phyloP scores from a whole-genome alignment of 2,113 vertebrate genomes.

The Solenodon paradoxus region DNA sequence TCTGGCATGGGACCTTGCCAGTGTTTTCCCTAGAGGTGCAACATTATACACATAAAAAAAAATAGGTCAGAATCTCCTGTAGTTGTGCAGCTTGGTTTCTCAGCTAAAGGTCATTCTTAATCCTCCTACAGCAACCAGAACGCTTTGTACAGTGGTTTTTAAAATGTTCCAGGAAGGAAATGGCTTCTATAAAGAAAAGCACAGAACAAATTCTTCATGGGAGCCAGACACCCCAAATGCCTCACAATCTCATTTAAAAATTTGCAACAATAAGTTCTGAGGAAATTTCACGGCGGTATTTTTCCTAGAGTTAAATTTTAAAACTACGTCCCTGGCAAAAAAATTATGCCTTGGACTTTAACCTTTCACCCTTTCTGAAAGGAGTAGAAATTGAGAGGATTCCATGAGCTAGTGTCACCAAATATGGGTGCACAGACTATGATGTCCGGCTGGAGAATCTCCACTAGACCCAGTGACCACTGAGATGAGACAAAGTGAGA shows the following conservation, averaged over 20 bases:
- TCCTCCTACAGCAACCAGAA: constrained; percentile 21
- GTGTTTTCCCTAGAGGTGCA: constrained; percentile 53
- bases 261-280: background rate
- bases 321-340: background rate
- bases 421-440: fast-evolving
- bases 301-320: background rate
- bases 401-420: background rate
- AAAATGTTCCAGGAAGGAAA: constrained; percentile 52
- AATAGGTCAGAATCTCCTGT: constrained; percentile 61
- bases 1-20: background rate
- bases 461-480: background rate
- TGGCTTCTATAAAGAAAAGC: constrained; percentile 37
- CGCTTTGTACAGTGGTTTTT: background rate
- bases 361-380: background rate
- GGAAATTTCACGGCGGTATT: background rate
- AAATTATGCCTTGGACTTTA: background rate
- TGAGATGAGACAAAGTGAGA: background rate
- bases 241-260: background rate
- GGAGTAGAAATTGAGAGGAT: background rate
- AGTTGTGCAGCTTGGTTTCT: constrained; percentile 9
- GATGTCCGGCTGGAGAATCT: background rate
- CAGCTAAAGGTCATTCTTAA: constrained; percentile 68
- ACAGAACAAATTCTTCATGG: background rate
- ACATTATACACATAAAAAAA: constrained; percentile 58
- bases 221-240: background rate